Conservation (phyloP, 2,888 invertebrate species). For the Graphium colonna region DNA sequence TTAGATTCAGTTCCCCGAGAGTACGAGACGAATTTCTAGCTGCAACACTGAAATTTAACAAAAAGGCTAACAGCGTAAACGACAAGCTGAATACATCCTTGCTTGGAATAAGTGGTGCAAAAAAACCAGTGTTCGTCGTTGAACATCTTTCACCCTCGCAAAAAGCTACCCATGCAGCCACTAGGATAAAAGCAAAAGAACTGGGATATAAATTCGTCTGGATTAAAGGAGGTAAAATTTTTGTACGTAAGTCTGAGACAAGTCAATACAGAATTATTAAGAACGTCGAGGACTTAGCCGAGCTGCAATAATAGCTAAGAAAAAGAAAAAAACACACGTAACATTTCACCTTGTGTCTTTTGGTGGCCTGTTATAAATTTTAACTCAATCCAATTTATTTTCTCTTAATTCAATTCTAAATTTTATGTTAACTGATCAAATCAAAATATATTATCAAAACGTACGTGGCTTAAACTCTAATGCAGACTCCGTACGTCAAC, state of each 20-base stretch:
- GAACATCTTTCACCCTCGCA: conserved; percentile 31
- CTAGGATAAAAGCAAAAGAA: too few species aligned
- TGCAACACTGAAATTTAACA: too few species aligned
- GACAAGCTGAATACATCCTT: conserved; percentile 28
- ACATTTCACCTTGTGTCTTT: too few species aligned
- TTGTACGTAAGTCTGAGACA: conserved; percentile 26
- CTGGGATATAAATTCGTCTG: too few species aligned
- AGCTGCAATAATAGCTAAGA: conserved; percentile 1
- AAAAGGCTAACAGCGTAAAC: too few species aligned
- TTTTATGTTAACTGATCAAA: conserved; percentile 8
- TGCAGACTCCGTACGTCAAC: not conserved
- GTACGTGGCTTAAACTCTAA: too few species aligned
- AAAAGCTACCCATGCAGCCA: conserved; percentile 29
- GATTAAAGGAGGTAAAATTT: too few species aligned
- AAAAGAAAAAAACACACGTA: too few species aligned
- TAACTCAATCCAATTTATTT: not conserved
- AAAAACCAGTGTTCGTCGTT: conserved; percentile 25
- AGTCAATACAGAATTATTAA: conserved; percentile 21
- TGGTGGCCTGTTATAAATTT: not conserved
- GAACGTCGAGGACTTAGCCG: conserved; percentile 16
- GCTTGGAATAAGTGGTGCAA: conserved; percentile 25
- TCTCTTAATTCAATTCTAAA: not conserved
- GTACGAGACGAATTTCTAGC: too few species aligned
- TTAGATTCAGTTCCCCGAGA: too few species aligned
- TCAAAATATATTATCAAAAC: too few species aligned